Evolutionary conservation across 2,888 invertebrate species (phyloP).

Genomic region (Tryphoninae sp.): DNA sequence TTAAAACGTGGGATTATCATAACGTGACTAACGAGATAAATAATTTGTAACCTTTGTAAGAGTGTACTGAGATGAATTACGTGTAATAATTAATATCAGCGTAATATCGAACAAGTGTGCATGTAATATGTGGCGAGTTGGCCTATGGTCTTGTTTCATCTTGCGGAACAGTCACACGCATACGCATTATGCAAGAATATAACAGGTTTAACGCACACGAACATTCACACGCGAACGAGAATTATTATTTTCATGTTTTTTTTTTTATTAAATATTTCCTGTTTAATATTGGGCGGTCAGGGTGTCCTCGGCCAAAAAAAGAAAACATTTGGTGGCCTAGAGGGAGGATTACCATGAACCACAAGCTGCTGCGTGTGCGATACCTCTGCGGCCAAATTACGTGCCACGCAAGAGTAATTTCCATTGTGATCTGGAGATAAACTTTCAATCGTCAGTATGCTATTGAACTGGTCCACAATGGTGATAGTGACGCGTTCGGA

Average conservation of each 20-base stretch:
- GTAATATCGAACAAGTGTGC: conserved; percentile 9
- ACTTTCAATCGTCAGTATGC: conserved; percentile 89
- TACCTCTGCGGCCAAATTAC: conserved; percentile 88
- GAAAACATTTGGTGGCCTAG: conserved; percentile 76
- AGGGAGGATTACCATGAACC: conserved; percentile 88
- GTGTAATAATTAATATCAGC: conserved; percentile 5
- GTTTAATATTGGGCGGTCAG: conserved; percentile 72
- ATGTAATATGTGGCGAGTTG: conserved; percentile 1
- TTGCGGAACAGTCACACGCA: conserved; percentile 63
- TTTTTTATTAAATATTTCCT: neutral
- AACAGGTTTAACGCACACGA: neutral
- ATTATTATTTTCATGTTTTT: neutral
- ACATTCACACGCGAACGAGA: conserved; percentile 55
- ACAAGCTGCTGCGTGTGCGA: conserved; percentile 88
- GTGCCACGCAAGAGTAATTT: conserved; percentile 89
- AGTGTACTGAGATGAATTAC: neutral
- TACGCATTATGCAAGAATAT: conserved; percentile 58
- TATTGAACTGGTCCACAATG: conserved; percentile 89
- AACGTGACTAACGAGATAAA: conserved; percentile 10
- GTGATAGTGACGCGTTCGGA: conserved; percentile 86
- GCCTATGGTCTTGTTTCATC: conserved; percentile 10
- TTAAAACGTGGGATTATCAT: neutral
- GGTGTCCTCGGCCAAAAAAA: conserved; percentile 71
- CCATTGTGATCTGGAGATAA: conserved; percentile 89
- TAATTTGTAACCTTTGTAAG: neutral